A percentile compares a stretch with the other conserved stretches of the same genome.
These are phyloP conservation scores for Eupithecia subumbrata DNA, from an alignment of 2,888 invertebrate species.

Conservation along the genomic window DNA sequence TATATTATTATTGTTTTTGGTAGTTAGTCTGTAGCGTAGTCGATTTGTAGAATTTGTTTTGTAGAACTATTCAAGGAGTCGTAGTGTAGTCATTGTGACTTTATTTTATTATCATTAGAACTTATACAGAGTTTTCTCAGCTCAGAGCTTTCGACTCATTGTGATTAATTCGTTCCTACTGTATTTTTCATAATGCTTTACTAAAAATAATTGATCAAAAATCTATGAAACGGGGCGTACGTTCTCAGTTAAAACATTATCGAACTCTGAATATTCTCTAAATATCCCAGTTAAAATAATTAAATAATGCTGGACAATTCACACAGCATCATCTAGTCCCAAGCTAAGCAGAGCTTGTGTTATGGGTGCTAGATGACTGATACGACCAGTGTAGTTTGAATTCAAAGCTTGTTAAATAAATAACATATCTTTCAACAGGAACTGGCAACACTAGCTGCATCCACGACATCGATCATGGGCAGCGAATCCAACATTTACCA, in stretches of 20 bases:
- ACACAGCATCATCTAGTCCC: too few relatives aligned
- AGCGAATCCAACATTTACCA: slow-evolving; percentile 80
- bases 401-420: not conserved
- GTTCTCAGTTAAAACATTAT: not conserved
- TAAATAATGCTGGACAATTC: too few relatives aligned
- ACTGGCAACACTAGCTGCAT: slow-evolving; percentile 64
- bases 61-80: not conserved
- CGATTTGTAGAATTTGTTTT: not conserved
- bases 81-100: not conserved
- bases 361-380: too few relatives aligned
- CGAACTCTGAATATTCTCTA: not conserved
- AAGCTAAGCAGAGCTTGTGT: too few relatives aligned
- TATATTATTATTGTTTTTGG: not conserved
- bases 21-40: not conserved
- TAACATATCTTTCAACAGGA: slow-evolving; percentile 57
- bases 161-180: not conserved
- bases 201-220: not conserved
- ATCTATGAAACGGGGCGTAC: not conserved
- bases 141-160: not conserved
- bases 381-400: not conserved
- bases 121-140: slow-evolving; percentile 3
- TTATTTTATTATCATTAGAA: not conserved
- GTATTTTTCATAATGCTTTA: not conserved
- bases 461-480: slow-evolving; percentile 78
- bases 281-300: not conserved